Evolutionary conservation across 2,888 invertebrate genomes (phyloP).

Genomic region (Leptinotarsa haldemani): DNA sequence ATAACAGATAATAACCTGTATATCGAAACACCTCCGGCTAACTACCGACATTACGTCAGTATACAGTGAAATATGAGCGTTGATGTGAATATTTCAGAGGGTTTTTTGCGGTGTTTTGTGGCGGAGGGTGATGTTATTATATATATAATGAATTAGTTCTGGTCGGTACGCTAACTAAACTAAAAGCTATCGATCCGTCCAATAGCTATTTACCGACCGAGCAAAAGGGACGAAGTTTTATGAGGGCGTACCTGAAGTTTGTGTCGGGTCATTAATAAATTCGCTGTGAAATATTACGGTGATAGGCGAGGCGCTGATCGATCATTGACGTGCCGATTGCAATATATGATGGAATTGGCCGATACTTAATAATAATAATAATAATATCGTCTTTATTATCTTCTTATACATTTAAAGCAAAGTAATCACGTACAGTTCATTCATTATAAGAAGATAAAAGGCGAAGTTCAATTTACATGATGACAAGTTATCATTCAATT

Average conservation of each 20-base stretch:
- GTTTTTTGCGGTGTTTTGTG: slow-evolving; percentile 1
- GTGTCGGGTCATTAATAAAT: slow-evolving; percentile 9
- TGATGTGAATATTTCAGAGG: slow-evolving; percentile 6
- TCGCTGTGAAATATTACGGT: slow-evolving; percentile 10
- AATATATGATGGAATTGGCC: neutral
- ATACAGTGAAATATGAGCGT: slow-evolving; percentile 2
- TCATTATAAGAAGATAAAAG: too few species aligned
- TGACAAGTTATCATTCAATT: too few species aligned
- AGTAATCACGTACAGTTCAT: too few species aligned
- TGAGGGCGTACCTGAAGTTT: slow-evolving; percentile 3
- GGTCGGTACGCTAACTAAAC: slow-evolving; percentile 30
- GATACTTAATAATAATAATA: neutral
- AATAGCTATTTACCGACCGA: slow-evolving; percentile 35
- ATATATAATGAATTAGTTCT: slow-evolving; percentile 17
- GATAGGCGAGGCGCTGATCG: neutral
- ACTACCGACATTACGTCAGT: neutral
- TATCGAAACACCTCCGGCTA: too few species aligned
- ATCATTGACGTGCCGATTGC: neutral
- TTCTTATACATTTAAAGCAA: too few species aligned
- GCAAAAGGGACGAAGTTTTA: slow-evolving; percentile 6
- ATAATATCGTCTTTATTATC: too few species aligned
- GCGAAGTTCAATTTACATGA: too few species aligned
- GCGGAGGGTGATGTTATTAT: slow-evolving; percentile 2
- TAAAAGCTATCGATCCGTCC: slow-evolving; percentile 37
- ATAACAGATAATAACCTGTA: too few species aligned